A percentile compares a stretch with the other conserved stretches of the same genome.
Evolutionary conservation across 2,113 vertebrate species (phyloP).

Genomic region (Riparia riparia): DNA sequence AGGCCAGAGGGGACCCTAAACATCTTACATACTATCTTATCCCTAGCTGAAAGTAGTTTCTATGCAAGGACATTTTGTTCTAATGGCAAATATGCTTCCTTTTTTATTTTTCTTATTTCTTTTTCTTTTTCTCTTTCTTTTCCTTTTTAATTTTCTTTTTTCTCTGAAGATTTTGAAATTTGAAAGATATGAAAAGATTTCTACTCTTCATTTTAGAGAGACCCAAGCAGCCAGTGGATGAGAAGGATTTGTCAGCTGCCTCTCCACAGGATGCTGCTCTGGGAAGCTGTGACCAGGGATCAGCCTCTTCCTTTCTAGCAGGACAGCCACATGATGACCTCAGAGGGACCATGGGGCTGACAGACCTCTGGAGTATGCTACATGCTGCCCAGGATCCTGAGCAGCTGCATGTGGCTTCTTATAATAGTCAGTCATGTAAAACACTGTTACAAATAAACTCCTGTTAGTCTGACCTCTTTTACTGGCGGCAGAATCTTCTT

Average conservation of each 20-base stretch:
- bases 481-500: neutral
- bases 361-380: neutral
- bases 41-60: neutral
- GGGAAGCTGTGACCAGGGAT: fast-evolving
- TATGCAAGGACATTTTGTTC: neutral
- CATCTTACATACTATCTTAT: neutral
- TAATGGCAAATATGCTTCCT: neutral
- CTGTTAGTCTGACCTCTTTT: neutral
- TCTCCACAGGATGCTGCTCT: neutral
- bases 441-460: neutral
- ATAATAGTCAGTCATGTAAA: neutral
- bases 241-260: neutral
- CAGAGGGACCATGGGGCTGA: neutral
- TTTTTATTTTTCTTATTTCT: no score
- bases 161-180: neutral
- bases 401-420: neutral
- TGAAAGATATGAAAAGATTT: neutral
- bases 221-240: neutral
- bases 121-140: neutral
- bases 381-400: neutral
- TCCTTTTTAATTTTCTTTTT: neutral
- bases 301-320: neutral
- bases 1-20: neutral
- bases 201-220: neutral
- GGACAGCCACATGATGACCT: neutral